phyloP scores from a whole-genome alignment of 2,888 invertebrate species.

The Cybosia mesomella region DNA sequence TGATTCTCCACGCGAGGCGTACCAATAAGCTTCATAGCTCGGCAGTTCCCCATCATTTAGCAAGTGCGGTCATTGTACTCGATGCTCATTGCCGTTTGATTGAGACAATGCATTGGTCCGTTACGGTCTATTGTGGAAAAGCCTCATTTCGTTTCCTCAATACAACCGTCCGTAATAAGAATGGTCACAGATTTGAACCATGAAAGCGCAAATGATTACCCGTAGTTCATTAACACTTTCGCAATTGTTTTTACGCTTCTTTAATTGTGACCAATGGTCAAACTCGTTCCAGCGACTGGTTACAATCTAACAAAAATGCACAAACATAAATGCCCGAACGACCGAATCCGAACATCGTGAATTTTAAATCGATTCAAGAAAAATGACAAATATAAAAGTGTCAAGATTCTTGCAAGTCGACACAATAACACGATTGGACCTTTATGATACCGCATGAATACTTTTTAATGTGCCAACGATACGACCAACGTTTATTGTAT shows the following conservation, averaged over 20 bases:
- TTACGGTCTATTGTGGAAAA: slow-evolving; percentile 68
- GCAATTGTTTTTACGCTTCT: slow-evolving; percentile 82
- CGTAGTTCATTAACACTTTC: slow-evolving; percentile 77
- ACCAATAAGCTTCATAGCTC: slow-evolving; percentile 63
- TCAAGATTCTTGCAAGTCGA: slow-evolving; percentile 76
- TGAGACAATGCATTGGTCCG: slow-evolving; percentile 78
- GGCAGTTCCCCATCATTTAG: slow-evolving; percentile 80
- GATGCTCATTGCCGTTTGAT: slow-evolving; percentile 81
- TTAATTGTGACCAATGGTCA: slow-evolving; percentile 71
- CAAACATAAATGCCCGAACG: slow-evolving; percentile 31
- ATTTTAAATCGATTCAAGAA: slow-evolving; percentile 62
- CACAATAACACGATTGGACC: slow-evolving; percentile 76
- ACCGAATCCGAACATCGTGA: slow-evolving; percentile 48
- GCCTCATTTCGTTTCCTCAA: slow-evolving; percentile 69
- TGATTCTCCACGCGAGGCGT: slow-evolving; percentile 62
- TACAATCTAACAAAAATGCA: slow-evolving; percentile 41
- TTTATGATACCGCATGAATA: slow-evolving; percentile 84
- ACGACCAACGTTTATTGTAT: slow-evolving; percentile 83
- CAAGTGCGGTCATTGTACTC: slow-evolving; percentile 80
- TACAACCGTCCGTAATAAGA: slow-evolving; percentile 73
- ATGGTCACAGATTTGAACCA: slow-evolving; percentile 67
- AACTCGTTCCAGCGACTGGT: slow-evolving; percentile 59
- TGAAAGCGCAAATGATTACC: slow-evolving; percentile 70
- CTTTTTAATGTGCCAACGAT: slow-evolving; percentile 87
- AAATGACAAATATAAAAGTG: slow-evolving; percentile 79